Evolutionary conservation across 2,113 vertebrate genomes (phyloP), one percentile per base, ranked within the genome.

Genomic region (Toxostoma redivivum): DNA sequence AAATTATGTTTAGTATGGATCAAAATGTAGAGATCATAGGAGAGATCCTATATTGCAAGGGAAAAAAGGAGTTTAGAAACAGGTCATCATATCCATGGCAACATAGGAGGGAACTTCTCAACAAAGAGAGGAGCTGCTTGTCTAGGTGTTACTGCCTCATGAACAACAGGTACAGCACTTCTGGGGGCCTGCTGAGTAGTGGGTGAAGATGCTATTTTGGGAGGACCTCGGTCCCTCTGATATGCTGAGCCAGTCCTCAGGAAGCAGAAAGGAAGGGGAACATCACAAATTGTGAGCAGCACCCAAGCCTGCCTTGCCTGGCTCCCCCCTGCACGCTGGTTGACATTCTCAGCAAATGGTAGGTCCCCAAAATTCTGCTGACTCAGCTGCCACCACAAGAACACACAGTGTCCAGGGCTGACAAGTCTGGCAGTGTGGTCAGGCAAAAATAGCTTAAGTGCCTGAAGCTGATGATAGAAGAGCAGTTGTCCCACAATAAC

Each of bases 11-110:
- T 93, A 50, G 12, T 62, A 28, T 56, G 61, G 61, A 58, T 81
- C 37, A 71, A 95, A 91, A 92, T 54, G 16, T 38, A 56, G 42
- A 60, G 6, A 74, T 45, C 22, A 16, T 28, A 57, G 42, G 8
- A 53, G 48, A 81, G 35, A 71, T 74, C 47, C 28, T 31, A 60
- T 14, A 42, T 23, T 51, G 31, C 0, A 14, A 88, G 27, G 17
- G 35, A 12, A 27, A 33, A 70, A 37, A 20, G 31, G 50, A 81
- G 24, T 93, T 88, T 67, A 70, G 72, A 80, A 92, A 58, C 24
- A 54, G 56, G 23, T 58, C 28, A 14, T 62, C 53, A 94, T 90
- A 94, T 74, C 91, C 88, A 81, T 92, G 86, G 88, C 76, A 94
- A 95, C 91, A 44, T n/a, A 58, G 35, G 61, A 89, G 53, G 70